Base-by-base conservation (phyloP, 2,888 invertebrate species). In the Lutraria lutraria region DNA sequence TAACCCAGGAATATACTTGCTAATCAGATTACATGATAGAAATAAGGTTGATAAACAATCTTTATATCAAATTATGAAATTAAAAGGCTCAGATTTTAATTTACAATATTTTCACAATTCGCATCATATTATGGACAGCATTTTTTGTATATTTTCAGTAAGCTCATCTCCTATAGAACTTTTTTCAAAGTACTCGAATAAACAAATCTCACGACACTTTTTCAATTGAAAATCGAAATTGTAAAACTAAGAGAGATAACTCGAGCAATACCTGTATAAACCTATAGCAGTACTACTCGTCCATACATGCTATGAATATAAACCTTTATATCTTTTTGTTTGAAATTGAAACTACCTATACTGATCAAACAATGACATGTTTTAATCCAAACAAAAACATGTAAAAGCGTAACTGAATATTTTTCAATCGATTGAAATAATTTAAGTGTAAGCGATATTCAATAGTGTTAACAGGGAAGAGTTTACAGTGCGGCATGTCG, bases 381-480 rank as follows among this genome's bases (percentile, higher is more conserved):
- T 25, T 43, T 25, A 31, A 25, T 76, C 31, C 34, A 76, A 76
- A 76, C 76, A 76, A 76, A 76, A 31, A 76, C 76, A 76, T 76
- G 76, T 76, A 76, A 76, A 76, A 76, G 16, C 31, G 76, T 76
- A 13, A 76, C 31, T 31, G 16, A 19, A 16, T 72, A 12, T 12
- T 25, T 76, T 72, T 34, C 16, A 34, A 76, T 76, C 76, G 31
- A 76, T 31, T 31, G 31, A 76, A 76, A n/a, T n/a, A 34, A 76
- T 19, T 13, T n/a, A n/a, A n/a, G 31, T 76, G 13, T 25, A 76
- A 0, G 34, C 76, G 76, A 76, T 76, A 76, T 25, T 19, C 76
- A 31, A 76, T 76, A 56, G 15, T 56, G 56, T 56, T 8, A 2
- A 76, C 31, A 76, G 16, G 12, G 13, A 25, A 25, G 16, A 56